Conservation (phyloP, 2,888 invertebrate genomes). For the Apoda limacodes region DNA sequence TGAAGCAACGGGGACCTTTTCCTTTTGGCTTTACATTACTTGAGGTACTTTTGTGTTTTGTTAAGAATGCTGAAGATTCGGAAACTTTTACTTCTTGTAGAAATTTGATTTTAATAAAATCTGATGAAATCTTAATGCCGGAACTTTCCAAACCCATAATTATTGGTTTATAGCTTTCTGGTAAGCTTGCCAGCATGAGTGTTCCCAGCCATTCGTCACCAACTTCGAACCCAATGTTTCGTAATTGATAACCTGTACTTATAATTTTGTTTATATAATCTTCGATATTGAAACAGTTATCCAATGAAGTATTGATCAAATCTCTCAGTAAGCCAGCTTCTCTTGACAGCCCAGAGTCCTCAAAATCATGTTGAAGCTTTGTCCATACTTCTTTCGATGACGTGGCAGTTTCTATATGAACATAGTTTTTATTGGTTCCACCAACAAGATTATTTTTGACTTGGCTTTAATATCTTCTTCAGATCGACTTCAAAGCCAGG, state of each 20-base stretch:
- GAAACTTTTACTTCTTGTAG: constrained; percentile 5
- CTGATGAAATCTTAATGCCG: constrained; percentile 6
- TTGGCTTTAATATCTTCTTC: constrained; percentile 5
- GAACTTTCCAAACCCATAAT: constrained; percentile 8
- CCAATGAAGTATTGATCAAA: no score
- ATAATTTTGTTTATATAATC: constrained; percentile 9
- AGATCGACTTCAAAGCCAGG: constrained; percentile 1
- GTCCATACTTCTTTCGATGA: no score
- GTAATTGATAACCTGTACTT: neutral
- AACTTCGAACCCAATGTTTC: neutral
- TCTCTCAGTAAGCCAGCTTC: no score
- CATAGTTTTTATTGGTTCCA: constrained; percentile 8
- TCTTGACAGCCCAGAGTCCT: no score
- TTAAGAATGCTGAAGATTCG: constrained; percentile 2
- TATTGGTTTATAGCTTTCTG: constrained; percentile 12
- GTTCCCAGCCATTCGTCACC: constrained; percentile 3
- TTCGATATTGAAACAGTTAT: no score
- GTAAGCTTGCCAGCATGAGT: constrained; percentile 12
- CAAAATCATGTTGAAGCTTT: no score
- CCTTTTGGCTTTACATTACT: constrained; percentile 1
- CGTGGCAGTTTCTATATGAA: no score
- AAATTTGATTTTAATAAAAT: constrained; percentile 7
- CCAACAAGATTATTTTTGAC: no score
- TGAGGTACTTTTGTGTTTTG: constrained; percentile 1
- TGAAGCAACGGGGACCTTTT: no score